Evolutionary conservation across 2,888 invertebrate species (phyloP).

Genomic region (Mantis religiosa): DNA sequence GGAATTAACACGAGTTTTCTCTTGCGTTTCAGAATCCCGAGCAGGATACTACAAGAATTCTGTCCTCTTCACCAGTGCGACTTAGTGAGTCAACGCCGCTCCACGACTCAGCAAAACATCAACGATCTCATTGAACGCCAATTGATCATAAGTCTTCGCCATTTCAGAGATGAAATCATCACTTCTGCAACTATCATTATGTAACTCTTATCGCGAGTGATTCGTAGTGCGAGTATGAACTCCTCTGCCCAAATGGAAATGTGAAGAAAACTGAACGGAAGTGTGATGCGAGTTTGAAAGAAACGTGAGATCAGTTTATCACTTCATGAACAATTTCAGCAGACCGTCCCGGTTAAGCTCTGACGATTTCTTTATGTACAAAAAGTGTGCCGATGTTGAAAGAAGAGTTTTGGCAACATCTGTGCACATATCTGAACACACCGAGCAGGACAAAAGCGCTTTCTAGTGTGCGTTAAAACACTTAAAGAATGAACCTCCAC

Average conservation of each 20-base stretch:
- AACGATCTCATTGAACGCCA: constrained; percentile 16
- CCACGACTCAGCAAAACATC: not conserved
- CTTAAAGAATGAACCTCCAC: not conserved
- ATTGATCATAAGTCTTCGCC: not conserved
- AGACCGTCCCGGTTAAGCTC: not conserved
- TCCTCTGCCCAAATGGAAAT: not conserved
- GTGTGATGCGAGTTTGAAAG: not conserved
- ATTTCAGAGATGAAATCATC: not conserved
- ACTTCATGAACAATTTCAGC: not conserved
- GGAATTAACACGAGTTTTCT: not conserved
- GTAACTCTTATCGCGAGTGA: not conserved
- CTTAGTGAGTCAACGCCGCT: constrained; percentile 19
- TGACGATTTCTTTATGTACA: not conserved
- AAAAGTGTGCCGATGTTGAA: not conserved
- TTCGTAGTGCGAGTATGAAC: not conserved
- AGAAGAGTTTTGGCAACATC: not conserved
- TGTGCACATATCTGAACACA: not conserved
- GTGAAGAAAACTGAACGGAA: not conserved
- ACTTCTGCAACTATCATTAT: not conserved
- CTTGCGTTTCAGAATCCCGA: constrained; percentile 45
- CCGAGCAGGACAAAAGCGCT: not conserved
- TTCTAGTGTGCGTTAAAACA: not conserved
- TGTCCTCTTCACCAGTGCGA: constrained; percentile 76
- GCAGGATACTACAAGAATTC: constrained; percentile 83
- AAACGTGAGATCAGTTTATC: not conserved